Evolutionary conservation across 2,888 invertebrate species (phyloP).

Genomic region (Rotaria sp.): DNA sequence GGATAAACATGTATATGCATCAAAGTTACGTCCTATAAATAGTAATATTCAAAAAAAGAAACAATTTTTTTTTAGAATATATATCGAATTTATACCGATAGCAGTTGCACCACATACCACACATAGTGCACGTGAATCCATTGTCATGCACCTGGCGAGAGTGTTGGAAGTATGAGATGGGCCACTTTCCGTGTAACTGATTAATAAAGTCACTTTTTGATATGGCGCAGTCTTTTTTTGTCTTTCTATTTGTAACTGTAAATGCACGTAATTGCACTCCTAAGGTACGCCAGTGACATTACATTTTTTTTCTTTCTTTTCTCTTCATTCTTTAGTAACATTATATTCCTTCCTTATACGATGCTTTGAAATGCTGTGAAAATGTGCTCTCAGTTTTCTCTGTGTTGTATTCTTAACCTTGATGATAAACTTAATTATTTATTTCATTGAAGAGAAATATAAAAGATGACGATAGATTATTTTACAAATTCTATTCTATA

Average conservation of each 20-base stretch:
- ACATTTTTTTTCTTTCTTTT: not conserved
- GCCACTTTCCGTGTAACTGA: not conserved
- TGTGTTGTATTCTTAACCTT: not conserved
- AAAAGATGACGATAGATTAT: too few species aligned
- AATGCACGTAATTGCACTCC: not conserved
- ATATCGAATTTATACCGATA: not conserved
- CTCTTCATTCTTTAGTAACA: not conserved
- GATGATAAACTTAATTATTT: too few species aligned
- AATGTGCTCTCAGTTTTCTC: not conserved
- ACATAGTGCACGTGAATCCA: not conserved
- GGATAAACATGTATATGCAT: not conserved
- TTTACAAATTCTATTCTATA: too few species aligned
- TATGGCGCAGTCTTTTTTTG: too few species aligned
- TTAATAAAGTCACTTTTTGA: not conserved
- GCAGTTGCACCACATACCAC: not conserved
- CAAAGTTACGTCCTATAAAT: not conserved
- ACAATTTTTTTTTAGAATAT: not conserved
- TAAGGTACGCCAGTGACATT: not conserved
- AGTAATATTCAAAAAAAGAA: not conserved
- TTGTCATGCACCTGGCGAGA: not conserved
- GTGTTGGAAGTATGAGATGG: not conserved
- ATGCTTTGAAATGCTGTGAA: not conserved
- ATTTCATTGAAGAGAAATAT: too few species aligned
- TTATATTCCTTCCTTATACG: not conserved
- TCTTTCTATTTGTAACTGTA: not conserved